Conservation (phyloP, 92 coral and sea anemone species). For the Phenganax marumi region DNA sequence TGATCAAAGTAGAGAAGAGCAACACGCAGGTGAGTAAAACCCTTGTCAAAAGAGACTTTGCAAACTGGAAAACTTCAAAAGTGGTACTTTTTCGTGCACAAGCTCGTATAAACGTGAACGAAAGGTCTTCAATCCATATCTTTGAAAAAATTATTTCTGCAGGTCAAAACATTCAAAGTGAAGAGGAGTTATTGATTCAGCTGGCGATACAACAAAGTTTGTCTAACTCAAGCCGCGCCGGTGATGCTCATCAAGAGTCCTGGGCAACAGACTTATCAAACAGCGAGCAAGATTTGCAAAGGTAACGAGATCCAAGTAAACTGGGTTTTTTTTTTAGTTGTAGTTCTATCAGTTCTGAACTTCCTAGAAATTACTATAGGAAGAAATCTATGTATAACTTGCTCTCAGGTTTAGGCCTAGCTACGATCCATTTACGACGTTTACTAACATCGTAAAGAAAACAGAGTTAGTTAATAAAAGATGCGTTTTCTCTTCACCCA, state of each 20-base stretch:
- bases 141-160: neutral
- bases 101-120: neutral
- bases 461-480: neutral
- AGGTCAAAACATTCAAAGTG: constrained; percentile 52
- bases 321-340: neutral
- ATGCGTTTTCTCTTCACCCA: constrained; percentile 3
- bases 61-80: neutral
- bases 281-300: constrained; percentile 71
- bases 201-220: constrained; percentile 94
- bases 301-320: constrained; percentile 42
- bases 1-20: constrained; percentile 63
- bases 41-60: neutral
- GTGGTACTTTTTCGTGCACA: neutral
- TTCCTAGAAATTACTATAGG: neutral
- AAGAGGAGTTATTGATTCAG: constrained; percentile 89
- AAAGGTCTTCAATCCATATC: too few relatives aligned
- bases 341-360: neutral
- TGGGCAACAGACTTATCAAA: constrained; percentile 44
- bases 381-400: neutral
- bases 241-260: constrained; percentile 45
- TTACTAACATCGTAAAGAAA: neutral
- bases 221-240: constrained; percentile 65
- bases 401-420: too few relatives aligned
- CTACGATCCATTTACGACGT: neutral
- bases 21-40: constrained; percentile 79